Base-by-base conservation (phyloP, 2,113 vertebrate genomes). In the Erpornis zantholeuca region DNA sequence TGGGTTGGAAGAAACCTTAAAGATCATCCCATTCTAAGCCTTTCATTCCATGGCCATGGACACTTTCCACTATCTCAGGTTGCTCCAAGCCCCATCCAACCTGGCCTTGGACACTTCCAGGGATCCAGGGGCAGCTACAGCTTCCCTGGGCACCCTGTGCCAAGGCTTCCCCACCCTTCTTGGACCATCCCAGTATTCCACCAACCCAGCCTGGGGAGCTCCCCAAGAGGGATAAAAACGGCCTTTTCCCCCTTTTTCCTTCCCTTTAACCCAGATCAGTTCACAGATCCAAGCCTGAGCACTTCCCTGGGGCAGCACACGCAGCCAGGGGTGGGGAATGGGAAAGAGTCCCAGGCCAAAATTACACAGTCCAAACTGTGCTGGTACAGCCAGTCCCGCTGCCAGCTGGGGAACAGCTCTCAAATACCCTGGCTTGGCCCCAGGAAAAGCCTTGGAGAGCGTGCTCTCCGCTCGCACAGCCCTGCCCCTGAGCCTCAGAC, bases 321-420 rank as follows among this genome's bases (percentile, higher is more conserved):
- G 27, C 31, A 86, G 59, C 49, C 63, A 73, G 50, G 57, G 90
- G 82, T 3, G 12, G 85, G 57, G 85, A 94, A 77, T 3, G 59
- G 82, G 79, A 94, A 93, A 29, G 31, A 83, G 64, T 76, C 85
- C 82, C 92, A 94, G 66, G 82, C 79, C 94, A 90, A 94, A 96
- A 95, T 95, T 90, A 96, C 53, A 93, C 40, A 64, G 94, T 82
- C 66, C 94, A 94, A 93, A 73, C 33, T 45, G 85, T 80, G 96
- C 94, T 90, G 88, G 92, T 92, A 96, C 95, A 93, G 90, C 36
- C 35, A 28, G 94, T 95, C 90, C 82, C 1, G 0, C 31, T 1
- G 63, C 94, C 92, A 95, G 15, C 66, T 53, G 86, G 92, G 85
- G 69, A 90, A 56, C 42, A 96, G 88, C 66, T 60, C 82, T 68